Conservation (phyloP, 2,797 vertebrate genomes). For the Tangara arthus region DNA sequence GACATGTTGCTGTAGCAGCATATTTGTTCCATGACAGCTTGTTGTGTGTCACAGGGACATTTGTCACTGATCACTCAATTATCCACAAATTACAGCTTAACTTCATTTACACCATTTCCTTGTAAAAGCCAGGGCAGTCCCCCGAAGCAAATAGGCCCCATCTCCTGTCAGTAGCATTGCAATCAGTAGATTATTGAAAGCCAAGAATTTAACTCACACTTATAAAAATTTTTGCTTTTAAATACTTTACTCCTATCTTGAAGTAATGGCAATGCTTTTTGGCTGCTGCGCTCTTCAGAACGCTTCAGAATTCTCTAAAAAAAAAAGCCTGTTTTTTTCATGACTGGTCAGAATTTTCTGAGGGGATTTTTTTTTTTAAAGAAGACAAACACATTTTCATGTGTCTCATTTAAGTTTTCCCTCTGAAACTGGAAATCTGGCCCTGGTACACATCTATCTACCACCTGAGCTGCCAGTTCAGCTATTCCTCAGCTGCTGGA, state of each 20-base stretch:
- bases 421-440: neutral
- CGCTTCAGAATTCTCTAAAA: neutral
- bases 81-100: conserved; percentile 31
- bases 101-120: conserved; percentile 34
- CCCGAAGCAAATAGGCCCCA: neutral
- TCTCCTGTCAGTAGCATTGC: neutral
- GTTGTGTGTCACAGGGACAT: conserved; percentile 31
- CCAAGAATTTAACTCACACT: neutral
- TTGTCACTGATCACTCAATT: conserved; percentile 60
- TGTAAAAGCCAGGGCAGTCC: neutral
- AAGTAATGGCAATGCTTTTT: neutral
- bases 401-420: neutral
- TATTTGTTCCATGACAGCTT: conserved; percentile 37
- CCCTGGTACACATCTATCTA: neutral
- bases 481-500: neutral
- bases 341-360: neutral
- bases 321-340: neutral
- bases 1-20: conserved; percentile 1
- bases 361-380: neutral
- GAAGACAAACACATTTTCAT: fast-evolving
- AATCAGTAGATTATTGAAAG: neutral
- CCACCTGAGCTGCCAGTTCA: neutral
- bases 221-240: neutral
- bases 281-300: neutral
- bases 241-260: neutral